Evolutionary conservation across 1,140 invertebrate genomes (phyloP).

Genomic region (Octopus sinensis): DNA sequence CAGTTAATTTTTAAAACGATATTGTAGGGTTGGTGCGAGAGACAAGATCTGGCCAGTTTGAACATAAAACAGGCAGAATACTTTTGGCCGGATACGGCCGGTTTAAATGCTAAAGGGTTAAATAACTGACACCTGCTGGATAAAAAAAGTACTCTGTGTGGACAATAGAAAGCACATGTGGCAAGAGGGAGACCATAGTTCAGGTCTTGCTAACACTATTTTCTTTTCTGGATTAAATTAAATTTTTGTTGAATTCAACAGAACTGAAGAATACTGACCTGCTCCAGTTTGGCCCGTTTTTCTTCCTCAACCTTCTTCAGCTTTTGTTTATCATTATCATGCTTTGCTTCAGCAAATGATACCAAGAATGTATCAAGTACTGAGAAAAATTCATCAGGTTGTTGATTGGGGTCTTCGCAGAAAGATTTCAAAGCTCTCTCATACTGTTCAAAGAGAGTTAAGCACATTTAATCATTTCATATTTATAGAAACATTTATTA

Average conservation of each 20-base stretch:
- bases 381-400: conserved; percentile 95
- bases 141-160: not conserved
- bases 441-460: conserved; percentile 62
- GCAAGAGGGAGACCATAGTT: not conserved
- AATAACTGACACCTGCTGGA: not conserved
- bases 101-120: not conserved
- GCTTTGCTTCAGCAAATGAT: conserved; percentile 78
- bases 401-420: conserved; percentile 82
- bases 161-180: not conserved
- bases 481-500: no score
- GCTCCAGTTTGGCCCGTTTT: conserved; percentile 83
- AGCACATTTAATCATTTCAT: no score
- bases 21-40: no score
- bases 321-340: conserved; percentile 83
- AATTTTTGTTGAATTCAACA: not conserved
- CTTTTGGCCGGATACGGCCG: no score
- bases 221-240: not conserved
- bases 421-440: conserved; percentile 83
- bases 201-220: not conserved
- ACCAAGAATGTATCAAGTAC: conserved; percentile 87
- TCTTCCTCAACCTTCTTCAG: conserved; percentile 87
- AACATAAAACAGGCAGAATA: no score
- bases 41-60: no score
- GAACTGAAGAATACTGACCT: conserved; percentile 62
- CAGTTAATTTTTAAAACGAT: no score